Conservation (phyloP, 92 coral and sea anemone species). For the Parazoanthus atlanticus region DNA sequence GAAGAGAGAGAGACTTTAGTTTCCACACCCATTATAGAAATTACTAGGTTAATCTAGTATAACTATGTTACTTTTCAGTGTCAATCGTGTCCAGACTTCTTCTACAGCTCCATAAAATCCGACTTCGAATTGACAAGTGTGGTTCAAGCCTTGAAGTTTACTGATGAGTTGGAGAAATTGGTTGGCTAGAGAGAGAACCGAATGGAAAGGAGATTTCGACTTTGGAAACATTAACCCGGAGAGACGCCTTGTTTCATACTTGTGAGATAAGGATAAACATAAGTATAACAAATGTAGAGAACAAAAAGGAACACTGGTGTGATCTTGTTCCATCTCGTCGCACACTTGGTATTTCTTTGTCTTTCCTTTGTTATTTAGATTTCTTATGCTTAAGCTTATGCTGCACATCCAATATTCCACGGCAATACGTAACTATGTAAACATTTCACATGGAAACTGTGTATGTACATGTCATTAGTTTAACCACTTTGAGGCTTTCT, state of each 20-base stretch:
- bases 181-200: conserved; percentile 28
- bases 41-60: conserved; percentile 1
- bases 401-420: too few species aligned
- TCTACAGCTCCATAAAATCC: conserved; percentile 59
- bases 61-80: background rate
- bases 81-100: conserved; percentile 62
- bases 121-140: conserved; percentile 61
- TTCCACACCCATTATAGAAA: background rate
- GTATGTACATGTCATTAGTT: too few species aligned
- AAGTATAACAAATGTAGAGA: too few species aligned
- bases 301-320: too few species aligned
- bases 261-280: too few species aligned
- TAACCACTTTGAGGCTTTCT: too few species aligned
- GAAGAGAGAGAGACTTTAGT: background rate
- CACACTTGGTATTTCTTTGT: too few species aligned
- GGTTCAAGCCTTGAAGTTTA: conserved; percentile 56
- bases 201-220: background rate
- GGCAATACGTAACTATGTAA: too few species aligned
- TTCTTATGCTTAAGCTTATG: too few species aligned
- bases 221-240: background rate
- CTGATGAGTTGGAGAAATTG: conserved; percentile 57
- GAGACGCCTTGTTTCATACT: background rate
- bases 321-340: too few species aligned
- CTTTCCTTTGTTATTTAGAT: too few species aligned
- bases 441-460: too few species aligned